These are phyloP conservation scores for Trichoplusia ni DNA, from an alignment of 1,140 invertebrate species.

Conservation along the genomic window DNA sequence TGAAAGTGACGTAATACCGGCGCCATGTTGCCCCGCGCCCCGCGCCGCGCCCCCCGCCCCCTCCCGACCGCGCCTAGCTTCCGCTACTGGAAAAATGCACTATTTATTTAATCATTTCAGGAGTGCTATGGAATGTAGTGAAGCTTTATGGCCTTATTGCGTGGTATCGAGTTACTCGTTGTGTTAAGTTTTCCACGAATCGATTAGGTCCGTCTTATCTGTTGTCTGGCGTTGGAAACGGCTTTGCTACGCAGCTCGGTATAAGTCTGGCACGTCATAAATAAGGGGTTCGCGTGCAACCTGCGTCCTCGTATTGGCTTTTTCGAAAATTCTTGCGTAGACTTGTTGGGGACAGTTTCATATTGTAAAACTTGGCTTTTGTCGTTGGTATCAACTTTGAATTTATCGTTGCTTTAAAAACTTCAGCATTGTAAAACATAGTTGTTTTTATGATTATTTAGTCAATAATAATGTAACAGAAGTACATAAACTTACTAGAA, in stretches of 20 bases:
- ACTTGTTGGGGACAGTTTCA: not conserved
- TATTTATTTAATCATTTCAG: conserved; percentile 71
- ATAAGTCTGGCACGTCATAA: conserved; percentile 11
- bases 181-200: conserved; percentile 35
- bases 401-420: too few species aligned
- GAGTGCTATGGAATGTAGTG: conserved; percentile 47
- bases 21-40: conserved; percentile 65
- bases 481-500: too few species aligned
- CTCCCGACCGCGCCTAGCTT: conserved; percentile 62
- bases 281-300: conserved; percentile 13
- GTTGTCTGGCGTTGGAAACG: conserved; percentile 7
- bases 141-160: conserved; percentile 48
- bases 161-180: conserved; percentile 31
- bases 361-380: not conserved
- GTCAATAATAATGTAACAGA: too few species aligned
- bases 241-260: conserved; percentile 18
- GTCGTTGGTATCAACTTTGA: too few species aligned
- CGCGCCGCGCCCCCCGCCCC: conserved; percentile 46
- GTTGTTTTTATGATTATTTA: too few species aligned
- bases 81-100: conserved; percentile 68
- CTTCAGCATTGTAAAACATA: too few species aligned
- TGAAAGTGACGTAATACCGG: conserved; percentile 74
- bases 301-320: not conserved
- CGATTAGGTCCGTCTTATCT: conserved; percentile 30
- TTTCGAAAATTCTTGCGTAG: not conserved